Conservation (phyloP, 2,797 vertebrate genomes). For the Scolopax rusticola region DNA sequence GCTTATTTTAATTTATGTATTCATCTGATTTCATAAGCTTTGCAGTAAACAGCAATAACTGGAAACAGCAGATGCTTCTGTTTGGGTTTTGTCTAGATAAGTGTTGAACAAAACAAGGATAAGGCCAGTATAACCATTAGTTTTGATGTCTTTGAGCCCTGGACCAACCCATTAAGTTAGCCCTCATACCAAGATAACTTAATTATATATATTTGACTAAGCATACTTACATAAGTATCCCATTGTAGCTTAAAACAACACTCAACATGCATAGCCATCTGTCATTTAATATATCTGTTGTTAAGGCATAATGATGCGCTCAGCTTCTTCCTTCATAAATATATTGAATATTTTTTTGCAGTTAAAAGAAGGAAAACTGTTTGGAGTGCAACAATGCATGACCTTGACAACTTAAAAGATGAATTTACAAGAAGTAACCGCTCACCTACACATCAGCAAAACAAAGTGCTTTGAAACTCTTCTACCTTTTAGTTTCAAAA, state of each 20-base stretch:
- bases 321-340: not conserved
- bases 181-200: not conserved
- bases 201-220: slow-evolving; percentile 51
- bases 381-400: not conserved
- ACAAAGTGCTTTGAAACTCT: not conserved
- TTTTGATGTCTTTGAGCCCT: not conserved
- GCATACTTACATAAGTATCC: slow-evolving; percentile 52
- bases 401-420: not conserved
- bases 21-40: slow-evolving; percentile 1
- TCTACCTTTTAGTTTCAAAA: slow-evolving; percentile 20
- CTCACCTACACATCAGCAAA: not conserved
- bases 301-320: slow-evolving; percentile 3
- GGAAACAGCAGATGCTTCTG: not conserved
- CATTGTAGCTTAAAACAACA: slow-evolving; percentile 61
- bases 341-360: not conserved
- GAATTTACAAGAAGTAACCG: not conserved
- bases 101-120: not conserved
- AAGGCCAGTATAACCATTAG: not conserved
- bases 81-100: not conserved
- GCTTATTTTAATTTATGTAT: slow-evolving; percentile 49
- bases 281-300: slow-evolving; percentile 11
- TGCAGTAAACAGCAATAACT: slow-evolving; percentile 26
- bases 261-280: slow-evolving; percentile 57
- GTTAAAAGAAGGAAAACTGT: not conserved
- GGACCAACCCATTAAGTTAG: not conserved